Percentiles rank a stretch among this genome's conserved stretches.
Conservation (phyloP, 1,140 invertebrate species). For the Cyclina sinensis region DNA sequence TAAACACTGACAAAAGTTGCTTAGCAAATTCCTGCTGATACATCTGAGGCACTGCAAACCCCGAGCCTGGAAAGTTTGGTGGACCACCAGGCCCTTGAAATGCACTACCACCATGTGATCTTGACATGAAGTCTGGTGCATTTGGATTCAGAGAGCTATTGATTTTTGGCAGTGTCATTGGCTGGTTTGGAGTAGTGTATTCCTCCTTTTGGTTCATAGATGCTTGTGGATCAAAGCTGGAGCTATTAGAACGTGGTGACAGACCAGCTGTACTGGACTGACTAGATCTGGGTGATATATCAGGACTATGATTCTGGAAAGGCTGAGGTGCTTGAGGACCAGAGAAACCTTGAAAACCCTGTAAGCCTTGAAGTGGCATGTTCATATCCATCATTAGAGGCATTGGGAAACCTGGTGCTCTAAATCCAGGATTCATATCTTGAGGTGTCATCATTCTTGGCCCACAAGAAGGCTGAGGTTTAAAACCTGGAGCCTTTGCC, state of each 20-base stretch:
- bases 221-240: conserved; percentile 48
- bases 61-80: conserved; percentile 28
- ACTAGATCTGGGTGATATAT: conserved; percentile 70
- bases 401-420: conserved; percentile 1
- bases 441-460: conserved; percentile 72
- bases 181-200: conserved; percentile 86
- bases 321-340: conserved; percentile 41
- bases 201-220: conserved; percentile 80
- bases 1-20: conserved; percentile 58
- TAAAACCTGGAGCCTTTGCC: conserved; percentile 85
- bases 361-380: conserved; percentile 23
- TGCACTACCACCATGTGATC: conserved; percentile 37
- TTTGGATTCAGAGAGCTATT: conserved; percentile 94
- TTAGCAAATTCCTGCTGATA: conserved; percentile 70
- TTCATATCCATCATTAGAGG: conserved; percentile 57
- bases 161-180: conserved; percentile 86
- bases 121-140: conserved; percentile 92
- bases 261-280: conserved; percentile 70
- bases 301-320: conserved; percentile 71
- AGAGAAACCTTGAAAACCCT: conserved; percentile 90
- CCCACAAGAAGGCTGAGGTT: conserved; percentile 69
- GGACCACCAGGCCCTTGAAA: conserved; percentile 18
- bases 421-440: conserved; percentile 59
- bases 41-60: conserved; percentile 30
- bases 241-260: conserved; percentile 65